Evolutionary conservation across 1,140 invertebrate species (phyloP).

Genomic region (Tetramorium alpestre): DNA sequence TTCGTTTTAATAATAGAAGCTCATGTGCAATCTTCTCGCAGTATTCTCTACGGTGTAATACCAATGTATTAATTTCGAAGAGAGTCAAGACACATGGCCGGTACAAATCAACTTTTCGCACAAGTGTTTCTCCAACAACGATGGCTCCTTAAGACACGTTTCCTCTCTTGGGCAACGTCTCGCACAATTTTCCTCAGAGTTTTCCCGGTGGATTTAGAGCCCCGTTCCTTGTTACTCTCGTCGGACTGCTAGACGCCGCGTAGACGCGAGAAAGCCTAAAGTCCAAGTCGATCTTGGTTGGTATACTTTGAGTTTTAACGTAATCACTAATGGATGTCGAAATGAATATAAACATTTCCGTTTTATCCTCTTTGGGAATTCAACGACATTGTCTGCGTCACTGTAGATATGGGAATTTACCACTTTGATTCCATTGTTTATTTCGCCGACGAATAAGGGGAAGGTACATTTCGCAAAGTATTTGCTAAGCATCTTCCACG

Average conservation of each 20-base stretch:
- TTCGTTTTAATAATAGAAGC: background rate
- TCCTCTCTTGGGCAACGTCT: conserved; percentile 14
- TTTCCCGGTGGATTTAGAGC: conserved; percentile 38
- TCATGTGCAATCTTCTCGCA: background rate
- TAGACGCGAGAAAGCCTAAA: conserved; percentile 13
- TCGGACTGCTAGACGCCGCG: background rate
- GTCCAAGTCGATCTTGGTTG: conserved; percentile 34
- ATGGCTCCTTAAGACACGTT: conserved; percentile 37
- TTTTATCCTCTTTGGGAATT: conserved; percentile 76
- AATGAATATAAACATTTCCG: conserved; percentile 82
- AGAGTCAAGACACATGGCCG: conserved; percentile 19
- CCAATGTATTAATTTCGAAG: conserved; percentile 29
- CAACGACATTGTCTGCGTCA: conserved; percentile 54
- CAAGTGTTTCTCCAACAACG: conserved; percentile 1
- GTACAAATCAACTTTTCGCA: conserved; percentile 42
- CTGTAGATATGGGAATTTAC: conserved; percentile 55
- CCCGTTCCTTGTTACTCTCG: conserved; percentile 2
- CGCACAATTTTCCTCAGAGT: conserved; percentile 45
- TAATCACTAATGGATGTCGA: conserved; percentile 80
- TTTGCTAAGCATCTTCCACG: background rate
- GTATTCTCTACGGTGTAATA: background rate
- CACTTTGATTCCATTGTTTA: conserved; percentile 37
- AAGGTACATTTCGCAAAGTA: conserved; percentile 3
- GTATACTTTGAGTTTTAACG: conserved; percentile 72
- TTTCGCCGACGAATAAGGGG: background rate